phyloP scores from a whole-genome alignment of 2,888 invertebrate species.

The Coenonympha glycerion region DNA sequence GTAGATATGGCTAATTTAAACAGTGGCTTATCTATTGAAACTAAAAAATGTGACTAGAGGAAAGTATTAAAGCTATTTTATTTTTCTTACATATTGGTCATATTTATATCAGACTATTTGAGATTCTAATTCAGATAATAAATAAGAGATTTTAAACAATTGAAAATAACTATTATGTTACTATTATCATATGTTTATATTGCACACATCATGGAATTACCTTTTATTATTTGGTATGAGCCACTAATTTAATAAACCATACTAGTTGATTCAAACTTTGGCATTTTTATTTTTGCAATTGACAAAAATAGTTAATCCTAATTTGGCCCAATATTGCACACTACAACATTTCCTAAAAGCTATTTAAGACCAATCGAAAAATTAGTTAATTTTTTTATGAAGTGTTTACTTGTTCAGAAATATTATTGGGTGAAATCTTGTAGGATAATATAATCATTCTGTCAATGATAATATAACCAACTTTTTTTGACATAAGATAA shows the following conservation, averaged over 20 bases:
- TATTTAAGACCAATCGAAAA: no score
- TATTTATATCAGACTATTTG: constrained; percentile 13
- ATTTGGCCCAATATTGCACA: constrained; percentile 25
- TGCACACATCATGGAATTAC: no score
- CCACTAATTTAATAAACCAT: constrained; percentile 16
- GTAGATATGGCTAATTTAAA: constrained; percentile 17
- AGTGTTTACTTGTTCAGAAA: no score
- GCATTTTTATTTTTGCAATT: neutral
- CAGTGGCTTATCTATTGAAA: constrained; percentile 15
- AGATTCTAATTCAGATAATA: constrained; percentile 26
- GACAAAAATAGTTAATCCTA: neutral
- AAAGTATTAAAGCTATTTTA: constrained; percentile 7
- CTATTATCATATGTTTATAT: no score
- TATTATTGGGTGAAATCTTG: no score
- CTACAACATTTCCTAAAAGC: neutral
- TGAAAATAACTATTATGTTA: no score
- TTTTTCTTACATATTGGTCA: no score
- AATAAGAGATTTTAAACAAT: no score
- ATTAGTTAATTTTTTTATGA: no score
- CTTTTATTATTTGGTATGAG: constrained; percentile 9
- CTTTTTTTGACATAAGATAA: no score
- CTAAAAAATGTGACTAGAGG: constrained; percentile 23
- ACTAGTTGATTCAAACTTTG: constrained; percentile 21
- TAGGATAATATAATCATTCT: no score
- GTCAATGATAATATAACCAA: no score